Base-by-base conservation (phyloP, 2,888 invertebrate species). In the Leptothorax acervorum region DNA sequence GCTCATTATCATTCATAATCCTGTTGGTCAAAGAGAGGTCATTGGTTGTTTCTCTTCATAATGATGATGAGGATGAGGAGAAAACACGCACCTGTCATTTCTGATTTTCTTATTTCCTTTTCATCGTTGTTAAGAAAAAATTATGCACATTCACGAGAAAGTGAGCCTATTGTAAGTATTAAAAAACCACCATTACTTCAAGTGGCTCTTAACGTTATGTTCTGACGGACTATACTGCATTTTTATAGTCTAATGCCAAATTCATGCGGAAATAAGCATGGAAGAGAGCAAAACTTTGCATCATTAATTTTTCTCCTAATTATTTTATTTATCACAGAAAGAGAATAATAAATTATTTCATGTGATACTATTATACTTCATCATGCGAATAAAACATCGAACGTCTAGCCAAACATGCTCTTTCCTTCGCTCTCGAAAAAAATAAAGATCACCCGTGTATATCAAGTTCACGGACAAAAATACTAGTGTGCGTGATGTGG, bases 391-490 rank as follows among this genome's bases (percentile, higher is more conserved):
- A 75, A 82, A 75, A 57, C 62, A 62, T 31, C 53, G n/a, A 68
- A 55, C 18, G 60, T 63, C 70, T 66, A 48, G 15, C 35, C 35
- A n/a, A 60, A 15, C 35, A 6, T 35, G 60, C 23, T 65, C 35
- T 65, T 31, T 57, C 51, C 65, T 48, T 73, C 66, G 57, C 23
- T 65, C 57, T 79, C 79, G 35, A 81, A 83, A 53, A 53, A 70
- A 55, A 53, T 63, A 51, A 23, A 12, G 68, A 53, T 62, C 62
- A 73, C 60, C 76, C 84, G 76, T 71, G 86, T 79, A 71, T 82
- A 73, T 88, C 90, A 89, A 87, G 90, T 90, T 90, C 87, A 90
- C 55, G 89, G 90, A 82, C 83, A 88, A 90, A 90, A 91, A 91
- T 91, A 89, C 86, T 86, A 57, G 84, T 82, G 87, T 83, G 90